Evolutionary conservation across 2,113 vertebrate species (phyloP), one percentile per base, ranked within the genome.

Genomic region (Brachyhypopomus occidentalis): DNA sequence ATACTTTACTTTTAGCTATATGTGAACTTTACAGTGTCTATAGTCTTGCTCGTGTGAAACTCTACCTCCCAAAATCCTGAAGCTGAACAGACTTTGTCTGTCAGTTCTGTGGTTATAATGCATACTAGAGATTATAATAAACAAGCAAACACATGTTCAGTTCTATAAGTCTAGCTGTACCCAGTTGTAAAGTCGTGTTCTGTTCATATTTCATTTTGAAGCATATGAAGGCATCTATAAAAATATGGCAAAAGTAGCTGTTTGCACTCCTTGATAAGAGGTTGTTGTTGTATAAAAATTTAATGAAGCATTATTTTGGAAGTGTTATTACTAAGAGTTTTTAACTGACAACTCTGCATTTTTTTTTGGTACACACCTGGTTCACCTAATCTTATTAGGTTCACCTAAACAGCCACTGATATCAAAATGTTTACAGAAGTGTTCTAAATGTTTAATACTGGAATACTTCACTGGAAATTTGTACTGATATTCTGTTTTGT

Each of bases 51-150:
- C 16, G 4, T 41, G 8, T 11, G 41, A n/a, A 70, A 1, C 8
- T 69, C 64, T 70, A 70, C 66, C 66, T 70, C 66, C 66, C 66
- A n/a, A 3, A 36, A 36, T 67, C n/a, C 64, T 36, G 20, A 38
- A 41, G 64, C 34, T 67, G 66, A 34, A 70, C 36, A 41, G 66
- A 41, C 38, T 6, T 41, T 2, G 36, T 3, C 64, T 4, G 4
- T 16, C 66, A n/a, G 6, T 22, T 70, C 38, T 70, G 34, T 38
- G 36, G 34, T 22, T 19, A 11, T 41, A 22, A 19, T 38, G 36
- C 27, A n/a, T 70, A 70, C 34, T 41, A 41, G 19, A 12, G 38
- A 41, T 4, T 34, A 67, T 16, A 67, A 66, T 17, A 17, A 19
- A 5, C 20, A 36, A 36, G 17, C 16, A 67, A 30, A 36, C 19